Evolutionary conservation across 2,888 invertebrate species (phyloP).

Genomic region (Hemicrepidius hirtus): DNA sequence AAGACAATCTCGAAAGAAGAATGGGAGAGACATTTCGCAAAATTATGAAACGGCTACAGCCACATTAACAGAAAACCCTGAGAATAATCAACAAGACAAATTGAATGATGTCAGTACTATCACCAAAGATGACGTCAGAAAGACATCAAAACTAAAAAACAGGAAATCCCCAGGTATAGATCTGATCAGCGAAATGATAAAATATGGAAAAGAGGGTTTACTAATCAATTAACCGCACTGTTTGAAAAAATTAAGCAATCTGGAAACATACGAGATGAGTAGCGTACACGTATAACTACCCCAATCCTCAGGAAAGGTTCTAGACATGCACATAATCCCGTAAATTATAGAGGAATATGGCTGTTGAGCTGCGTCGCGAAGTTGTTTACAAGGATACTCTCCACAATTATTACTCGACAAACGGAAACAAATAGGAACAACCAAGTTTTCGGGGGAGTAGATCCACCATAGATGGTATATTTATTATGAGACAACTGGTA

Average conservation of each 20-base stretch:
- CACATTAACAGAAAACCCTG: slow-evolving; percentile 6
- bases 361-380: neutral
- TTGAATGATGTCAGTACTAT: slow-evolving; percentile 6
- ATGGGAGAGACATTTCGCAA: too few relatives aligned
- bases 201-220: slow-evolving; percentile 7
- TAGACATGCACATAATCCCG: slow-evolving; percentile 3
- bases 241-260: slow-evolving; percentile 14
- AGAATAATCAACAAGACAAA: slow-evolving; percentile 12
- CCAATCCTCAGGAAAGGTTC: slow-evolving; percentile 12
- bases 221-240: neutral
- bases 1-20: too few relatives aligned
- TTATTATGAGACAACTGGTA: slow-evolving; percentile 20
- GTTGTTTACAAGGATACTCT: slow-evolving; percentile 19
- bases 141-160: slow-evolving; percentile 16
- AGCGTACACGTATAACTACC: slow-evolving; percentile 13
- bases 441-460: slow-evolving; percentile 14
- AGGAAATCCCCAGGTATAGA: slow-evolving; percentile 18
- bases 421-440: neutral
- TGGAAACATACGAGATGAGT: slow-evolving; percentile 15
- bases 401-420: slow-evolving; percentile 21
- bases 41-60: slow-evolving; percentile 16
- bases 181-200: neutral
- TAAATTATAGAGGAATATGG: neutral
- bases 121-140: neutral
- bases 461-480: slow-evolving; percentile 22